A percentile compares a stretch with the other conserved stretches of the same genome.
These are phyloP conservation scores for Mustela lutreola DNA, from an alignment of 2,113 vertebrate genomes.

Conservation along the genomic window DNA sequence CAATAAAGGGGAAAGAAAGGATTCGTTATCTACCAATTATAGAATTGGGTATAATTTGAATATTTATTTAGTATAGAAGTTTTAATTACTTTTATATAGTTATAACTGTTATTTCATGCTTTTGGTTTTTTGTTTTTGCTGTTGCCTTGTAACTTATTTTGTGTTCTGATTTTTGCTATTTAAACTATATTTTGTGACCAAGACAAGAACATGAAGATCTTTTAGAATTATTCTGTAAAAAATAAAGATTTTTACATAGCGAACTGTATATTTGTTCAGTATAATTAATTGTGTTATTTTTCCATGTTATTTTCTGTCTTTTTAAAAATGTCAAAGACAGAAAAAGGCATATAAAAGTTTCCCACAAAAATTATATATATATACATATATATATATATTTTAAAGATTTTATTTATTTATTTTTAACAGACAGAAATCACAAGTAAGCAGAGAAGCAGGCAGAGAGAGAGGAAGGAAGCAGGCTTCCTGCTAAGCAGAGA, in stretches of 20 bases:
- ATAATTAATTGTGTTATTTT: background rate
- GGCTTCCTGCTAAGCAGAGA: too few relatives aligned
- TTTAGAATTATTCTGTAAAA: constrained; percentile 11
- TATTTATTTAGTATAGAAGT: background rate
- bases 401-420: too few relatives aligned
- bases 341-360: background rate
- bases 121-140: background rate
- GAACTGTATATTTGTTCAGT: background rate
- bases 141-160: background rate
- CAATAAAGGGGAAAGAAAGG: background rate
- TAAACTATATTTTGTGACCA: background rate
- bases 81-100: background rate
- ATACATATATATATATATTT: too few relatives aligned
- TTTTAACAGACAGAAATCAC: too few relatives aligned
- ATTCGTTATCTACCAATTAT: background rate
- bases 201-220: background rate
- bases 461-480: too few relatives aligned
- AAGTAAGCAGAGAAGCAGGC: too few relatives aligned
- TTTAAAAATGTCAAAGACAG: background rate
- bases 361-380: background rate
- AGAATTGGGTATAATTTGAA: background rate
- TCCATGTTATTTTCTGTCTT: background rate
- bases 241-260: background rate
- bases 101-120: background rate
- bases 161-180: background rate